A percentile compares a stretch with the other conserved stretches of the same genome.
phyloP scores from a whole-genome alignment of 2,113 vertebrate species.

The Carettochelys insculpta region DNA sequence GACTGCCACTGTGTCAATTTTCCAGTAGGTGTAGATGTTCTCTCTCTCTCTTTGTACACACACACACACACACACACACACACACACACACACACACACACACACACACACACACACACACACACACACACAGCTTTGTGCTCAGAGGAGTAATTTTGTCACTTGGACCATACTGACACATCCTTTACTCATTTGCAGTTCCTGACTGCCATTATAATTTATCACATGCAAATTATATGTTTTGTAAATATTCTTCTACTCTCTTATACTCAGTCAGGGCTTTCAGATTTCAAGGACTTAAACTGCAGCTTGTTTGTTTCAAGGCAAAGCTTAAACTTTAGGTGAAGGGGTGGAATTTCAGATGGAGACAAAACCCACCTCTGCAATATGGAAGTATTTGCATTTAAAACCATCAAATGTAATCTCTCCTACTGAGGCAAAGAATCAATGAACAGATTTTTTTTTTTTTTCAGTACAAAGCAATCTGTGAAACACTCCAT shows the following conservation, averaged over 20 bases:
- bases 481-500: conserved; percentile 26
- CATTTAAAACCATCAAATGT: conserved; percentile 37
- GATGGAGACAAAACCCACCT: conserved; percentile 29
- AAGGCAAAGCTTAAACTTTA: conserved; percentile 21
- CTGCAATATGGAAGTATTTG: conserved; percentile 25
- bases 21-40: too few species aligned
- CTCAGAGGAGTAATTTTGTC: not conserved
- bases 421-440: conserved; percentile 34
- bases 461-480: conserved; percentile 39
- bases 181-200: not conserved
- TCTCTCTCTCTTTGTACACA: too few species aligned
- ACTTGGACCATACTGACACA: not conserved
- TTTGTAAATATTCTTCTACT: not conserved
- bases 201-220: not conserved
- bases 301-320: conserved; percentile 38
- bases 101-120: too few species aligned
- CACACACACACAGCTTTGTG: not conserved
- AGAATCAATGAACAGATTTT: conserved; percentile 3
- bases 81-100: too few species aligned
- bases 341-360: conserved; percentile 22
- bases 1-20: too few species aligned
- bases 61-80: too few species aligned
- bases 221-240: not conserved
- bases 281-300: not conserved
- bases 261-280: not conserved